phyloP scores from a whole-genome alignment of 1,140 invertebrate species.

The Meteorus sp. region DNA sequence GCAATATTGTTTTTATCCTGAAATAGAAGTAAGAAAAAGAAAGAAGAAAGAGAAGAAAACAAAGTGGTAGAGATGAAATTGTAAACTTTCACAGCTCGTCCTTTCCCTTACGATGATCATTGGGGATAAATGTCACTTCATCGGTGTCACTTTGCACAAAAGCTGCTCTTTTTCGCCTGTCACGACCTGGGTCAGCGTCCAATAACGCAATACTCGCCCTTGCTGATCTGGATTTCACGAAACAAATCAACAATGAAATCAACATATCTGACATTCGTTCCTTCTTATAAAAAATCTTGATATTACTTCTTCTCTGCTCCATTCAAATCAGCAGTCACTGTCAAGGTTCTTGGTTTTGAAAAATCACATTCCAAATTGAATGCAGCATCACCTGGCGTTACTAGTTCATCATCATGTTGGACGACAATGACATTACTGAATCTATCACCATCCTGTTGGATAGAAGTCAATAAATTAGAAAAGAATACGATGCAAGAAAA shows the following conservation, averaged over 20 bases:
- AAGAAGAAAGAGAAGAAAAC: too few species aligned
- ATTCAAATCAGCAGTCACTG: constrained; percentile 58
- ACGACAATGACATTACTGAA: constrained; percentile 64
- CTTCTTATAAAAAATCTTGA: neutral
- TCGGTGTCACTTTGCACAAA: constrained; percentile 35
- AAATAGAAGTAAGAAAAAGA: too few species aligned
- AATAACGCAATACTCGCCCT: constrained; percentile 39
- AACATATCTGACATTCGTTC: constrained; percentile 4
- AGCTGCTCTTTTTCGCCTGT: constrained; percentile 32
- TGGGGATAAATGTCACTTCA: constrained; percentile 33
- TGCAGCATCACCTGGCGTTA: constrained; percentile 66
- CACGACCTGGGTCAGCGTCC: constrained; percentile 40
- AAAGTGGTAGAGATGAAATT: too few species aligned
- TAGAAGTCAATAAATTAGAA: constrained; percentile 11
- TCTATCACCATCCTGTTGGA: constrained; percentile 54
- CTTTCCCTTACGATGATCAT: constrained; percentile 31
- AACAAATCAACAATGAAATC: neutral
- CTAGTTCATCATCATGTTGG: constrained; percentile 66
- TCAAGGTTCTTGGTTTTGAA: constrained; percentile 56
- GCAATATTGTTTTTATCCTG: too few species aligned
- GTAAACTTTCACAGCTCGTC: constrained; percentile 31
- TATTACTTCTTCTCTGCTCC: constrained; percentile 49
- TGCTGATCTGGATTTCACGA: constrained; percentile 13
- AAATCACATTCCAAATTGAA: constrained; percentile 67
- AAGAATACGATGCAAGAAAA: neutral